Evolutionary conservation across 1,140 invertebrate genomes (phyloP).

Genomic region (Zaprionus tsacasi): DNA sequence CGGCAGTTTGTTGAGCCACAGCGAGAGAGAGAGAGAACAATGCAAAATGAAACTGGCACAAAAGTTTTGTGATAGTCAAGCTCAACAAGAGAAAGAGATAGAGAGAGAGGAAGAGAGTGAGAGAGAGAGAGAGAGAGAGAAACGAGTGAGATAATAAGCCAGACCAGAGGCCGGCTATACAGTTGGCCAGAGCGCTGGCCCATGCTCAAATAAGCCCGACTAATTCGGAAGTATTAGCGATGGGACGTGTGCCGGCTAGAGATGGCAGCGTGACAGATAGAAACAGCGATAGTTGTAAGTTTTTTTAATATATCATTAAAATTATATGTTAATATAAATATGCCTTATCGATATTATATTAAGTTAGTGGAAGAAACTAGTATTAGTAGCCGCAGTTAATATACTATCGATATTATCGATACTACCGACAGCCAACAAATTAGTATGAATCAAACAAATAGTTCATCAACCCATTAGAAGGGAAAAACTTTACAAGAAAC

Average conservation of each 20-base stretch:
- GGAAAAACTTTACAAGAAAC: not conserved
- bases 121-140: constrained; percentile 15
- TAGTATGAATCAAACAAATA: too few species aligned
- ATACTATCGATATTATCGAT: too few species aligned
- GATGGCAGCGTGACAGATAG: constrained; percentile 30
- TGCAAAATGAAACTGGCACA: constrained; percentile 67
- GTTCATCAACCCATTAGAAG: too few species aligned
- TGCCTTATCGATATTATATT: too few species aligned
- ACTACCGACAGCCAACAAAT: too few species aligned
- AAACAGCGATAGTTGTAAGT: too few species aligned
- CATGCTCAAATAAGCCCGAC: constrained; percentile 22
- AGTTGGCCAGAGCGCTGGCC: constrained; percentile 24
- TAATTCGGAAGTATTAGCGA: constrained; percentile 50
- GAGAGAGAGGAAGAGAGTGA: not conserved
- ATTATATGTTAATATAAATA: too few species aligned
- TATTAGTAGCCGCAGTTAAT: too few species aligned
- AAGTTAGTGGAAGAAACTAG: too few species aligned
- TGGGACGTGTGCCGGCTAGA: constrained; percentile 17
- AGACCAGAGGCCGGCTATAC: constrained; percentile 34
- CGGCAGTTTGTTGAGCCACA: constrained; percentile 16
- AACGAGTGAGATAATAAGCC: constrained; percentile 60
- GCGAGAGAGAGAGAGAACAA: constrained; percentile 49
- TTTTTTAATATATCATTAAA: too few species aligned
- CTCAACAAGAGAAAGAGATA: constrained; percentile 2
- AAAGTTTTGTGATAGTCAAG: constrained; percentile 44